Percentiles rank a stretch among this genome's conserved stretches.
phyloP scores from a whole-genome alignment of 2,113 vertebrate genomes.

The Onychostoma macrolepis region DNA sequence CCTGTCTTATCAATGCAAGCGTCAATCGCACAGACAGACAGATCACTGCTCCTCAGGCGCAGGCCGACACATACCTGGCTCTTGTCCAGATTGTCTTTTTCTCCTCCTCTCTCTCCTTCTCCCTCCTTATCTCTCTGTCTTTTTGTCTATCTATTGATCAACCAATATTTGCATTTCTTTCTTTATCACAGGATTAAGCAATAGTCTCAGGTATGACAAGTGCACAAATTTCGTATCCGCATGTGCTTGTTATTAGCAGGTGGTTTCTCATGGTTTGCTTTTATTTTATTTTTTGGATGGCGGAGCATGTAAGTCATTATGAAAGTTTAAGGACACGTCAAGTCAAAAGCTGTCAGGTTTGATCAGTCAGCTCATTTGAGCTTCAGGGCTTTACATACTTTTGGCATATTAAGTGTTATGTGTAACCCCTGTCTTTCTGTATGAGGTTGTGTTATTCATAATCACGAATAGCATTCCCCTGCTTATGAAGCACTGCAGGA shows the following conservation, averaged over 20 bases:
- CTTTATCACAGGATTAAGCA: background rate
- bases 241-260: background rate
- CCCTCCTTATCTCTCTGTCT: background rate
- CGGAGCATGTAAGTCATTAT: background rate
- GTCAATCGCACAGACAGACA: conserved; percentile 24
- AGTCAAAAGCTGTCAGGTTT: conserved; percentile 32
- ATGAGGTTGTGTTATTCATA: background rate
- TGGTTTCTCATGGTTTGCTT: conserved; percentile 1
- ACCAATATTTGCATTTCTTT: conserved; percentile 20
- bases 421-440: background rate
- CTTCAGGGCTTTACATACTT: conserved; percentile 20
- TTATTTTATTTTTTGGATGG: background rate
- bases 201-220: background rate
- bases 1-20: conserved; percentile 40
- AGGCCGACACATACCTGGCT: conserved; percentile 48
- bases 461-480: background rate
- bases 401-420: conserved; percentile 4
- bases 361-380: conserved; percentile 20
- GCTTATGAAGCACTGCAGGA: background rate
- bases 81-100: conserved; percentile 9
- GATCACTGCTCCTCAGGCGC: conserved; percentile 10
- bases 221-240: background rate
- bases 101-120: background rate
- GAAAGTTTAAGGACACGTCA: conserved; percentile 1
- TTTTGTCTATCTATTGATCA: background rate